Evolutionary conservation across 2,113 vertebrate species (phyloP), one percentile per base, ranked within the genome.

Genomic region (Trachemys scripta): DNA sequence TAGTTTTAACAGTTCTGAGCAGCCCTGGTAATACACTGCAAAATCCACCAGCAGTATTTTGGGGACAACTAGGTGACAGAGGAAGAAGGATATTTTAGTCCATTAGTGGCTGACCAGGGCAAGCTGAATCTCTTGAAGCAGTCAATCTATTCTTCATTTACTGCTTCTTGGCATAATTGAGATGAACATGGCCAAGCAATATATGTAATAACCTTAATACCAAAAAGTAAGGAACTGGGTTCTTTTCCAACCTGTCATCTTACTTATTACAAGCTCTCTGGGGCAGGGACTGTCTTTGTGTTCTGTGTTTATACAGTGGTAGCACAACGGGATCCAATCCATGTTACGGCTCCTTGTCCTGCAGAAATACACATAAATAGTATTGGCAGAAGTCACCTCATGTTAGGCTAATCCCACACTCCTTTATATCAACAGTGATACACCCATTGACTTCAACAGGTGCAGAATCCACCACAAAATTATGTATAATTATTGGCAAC

Each of bases 391-490:
- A 92, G 78, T 80, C 82, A 88, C 25, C 47, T 80, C 57, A 83
- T 78, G 50, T 89, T 88, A 94, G 95, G 51, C 72, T 89, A 92
- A 5, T 86, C 89, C 90, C 85, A 51, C 45, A 85, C 38, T 38
- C 78, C 49, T 49, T 83, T 78, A 85, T 90, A 27, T 69, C 90
- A 94, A 57, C 82, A 88, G 47, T n/a, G 12, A 78, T 78, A 78
- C 12, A 8, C 25, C 80, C 65, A 90, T 12, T 47, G 82, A 87
- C 75, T 59, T 85, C 76, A 54, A 56, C 13, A 88, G 65, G 65
- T 92, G 84, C 7, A 90, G 65, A 85, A 54, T 38, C 75, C 86
- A 50, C 90, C 16, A 29, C 22, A 0, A 3, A 88, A 27, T 78
- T 27, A 79, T 85, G 85, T 1, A 22, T 76, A 90, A 92, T 42